A percentile compares a stretch with the other conserved stretches of the same genome.
phyloP scores from a whole-genome alignment of 2,797 vertebrate genomes.

The Schizopygopsis pylzovi region DNA sequence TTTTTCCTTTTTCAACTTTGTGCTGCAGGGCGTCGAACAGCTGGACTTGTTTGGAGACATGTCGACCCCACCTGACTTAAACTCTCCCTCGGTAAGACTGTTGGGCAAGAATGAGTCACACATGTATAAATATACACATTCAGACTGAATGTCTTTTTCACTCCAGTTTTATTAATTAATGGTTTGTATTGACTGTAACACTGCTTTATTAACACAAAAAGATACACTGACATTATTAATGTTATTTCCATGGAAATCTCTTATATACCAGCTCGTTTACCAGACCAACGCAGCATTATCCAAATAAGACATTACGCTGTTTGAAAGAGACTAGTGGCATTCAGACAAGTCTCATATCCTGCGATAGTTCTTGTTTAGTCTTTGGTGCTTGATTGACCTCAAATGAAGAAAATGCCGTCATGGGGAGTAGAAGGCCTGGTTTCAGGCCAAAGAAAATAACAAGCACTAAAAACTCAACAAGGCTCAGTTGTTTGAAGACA shows the following conservation, averaged over 20 bases:
- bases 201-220: conserved; percentile 6
- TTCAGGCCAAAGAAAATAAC: conserved; percentile 54
- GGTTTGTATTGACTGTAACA: neutral
- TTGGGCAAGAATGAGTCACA: conserved; percentile 6
- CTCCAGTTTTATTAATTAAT: conserved; percentile 7
- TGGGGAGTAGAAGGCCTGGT: conserved; percentile 39
- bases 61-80: conserved; percentile 95
- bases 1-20: conserved; percentile 50
- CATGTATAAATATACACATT: conserved; percentile 16
- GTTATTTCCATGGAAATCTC: neutral
- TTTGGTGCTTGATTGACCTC: conserved; percentile 50
- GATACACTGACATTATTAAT: neutral
- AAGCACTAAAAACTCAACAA: conserved; percentile 46
- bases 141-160: neutral
- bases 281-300: conserved; percentile 9
- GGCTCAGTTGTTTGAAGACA: conserved; percentile 48
- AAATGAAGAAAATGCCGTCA: conserved; percentile 53
- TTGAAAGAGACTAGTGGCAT: conserved; percentile 9
- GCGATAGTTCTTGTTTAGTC: conserved; percentile 41
- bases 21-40: conserved; percentile 86
- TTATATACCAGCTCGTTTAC: conserved; percentile 25
- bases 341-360: conserved; percentile 33
- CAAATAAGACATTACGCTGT: neutral
- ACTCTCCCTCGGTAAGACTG: conserved; percentile 86
- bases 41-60: conserved; percentile 96